A percentile compares a stretch with the other conserved stretches of the same genome.
Evolutionary conservation across 1,140 invertebrate genomes (phyloP).

Genomic region (Lepidurus apus): DNA sequence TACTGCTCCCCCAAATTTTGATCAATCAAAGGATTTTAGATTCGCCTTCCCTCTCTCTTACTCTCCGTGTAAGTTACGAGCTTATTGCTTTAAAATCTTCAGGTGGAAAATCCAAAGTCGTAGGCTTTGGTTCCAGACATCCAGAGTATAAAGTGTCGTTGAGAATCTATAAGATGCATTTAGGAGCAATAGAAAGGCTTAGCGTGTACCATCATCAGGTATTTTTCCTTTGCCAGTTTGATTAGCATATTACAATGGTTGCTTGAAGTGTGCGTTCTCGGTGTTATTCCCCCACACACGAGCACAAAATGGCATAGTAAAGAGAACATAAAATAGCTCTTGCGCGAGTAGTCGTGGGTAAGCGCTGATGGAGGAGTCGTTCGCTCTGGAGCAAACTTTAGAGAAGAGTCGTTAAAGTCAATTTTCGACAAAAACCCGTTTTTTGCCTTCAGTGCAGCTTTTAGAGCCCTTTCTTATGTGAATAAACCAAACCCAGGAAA

Average conservation of each 20-base stretch:
- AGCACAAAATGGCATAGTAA: not conserved
- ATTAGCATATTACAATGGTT: slow-evolving; percentile 5
- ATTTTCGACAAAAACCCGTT: no score
- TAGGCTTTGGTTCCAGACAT: not conserved
- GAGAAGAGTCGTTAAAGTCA: not conserved
- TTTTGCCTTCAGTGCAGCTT: no score
- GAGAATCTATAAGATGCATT: not conserved
- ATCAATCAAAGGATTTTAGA: no score
- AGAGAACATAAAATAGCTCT: slow-evolving; percentile 6
- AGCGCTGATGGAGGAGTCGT: not conserved
- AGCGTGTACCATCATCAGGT: not conserved
- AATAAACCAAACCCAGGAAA: no score
- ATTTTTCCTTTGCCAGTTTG: not conserved
- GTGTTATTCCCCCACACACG: not conserved
- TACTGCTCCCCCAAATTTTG: no score
- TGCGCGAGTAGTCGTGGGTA: not conserved
- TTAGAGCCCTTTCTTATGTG: no score
- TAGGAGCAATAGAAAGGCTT: not conserved
- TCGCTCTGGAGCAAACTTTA: not conserved
- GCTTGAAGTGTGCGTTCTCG: not conserved
- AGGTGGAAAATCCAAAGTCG: not conserved
- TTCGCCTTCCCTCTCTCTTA: no score
- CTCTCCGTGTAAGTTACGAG: no score
- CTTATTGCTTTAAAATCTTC: no score
- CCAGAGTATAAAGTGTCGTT: not conserved